Conservation (phyloP, 2,113 vertebrate genomes). For the Otus sunia region DNA sequence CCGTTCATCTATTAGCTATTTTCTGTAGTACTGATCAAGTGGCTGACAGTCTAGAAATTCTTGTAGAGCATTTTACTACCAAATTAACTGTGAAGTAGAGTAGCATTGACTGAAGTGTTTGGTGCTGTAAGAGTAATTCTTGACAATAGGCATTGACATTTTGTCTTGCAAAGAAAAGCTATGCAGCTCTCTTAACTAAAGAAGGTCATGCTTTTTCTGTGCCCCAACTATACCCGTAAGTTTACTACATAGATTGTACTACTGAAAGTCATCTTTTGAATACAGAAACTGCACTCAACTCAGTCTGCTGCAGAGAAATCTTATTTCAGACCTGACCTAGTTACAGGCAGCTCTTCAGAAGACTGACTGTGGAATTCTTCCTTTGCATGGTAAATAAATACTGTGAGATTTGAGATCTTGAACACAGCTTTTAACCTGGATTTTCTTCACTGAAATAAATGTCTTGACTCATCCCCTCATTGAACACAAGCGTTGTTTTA, state of each 20-base stretch:
- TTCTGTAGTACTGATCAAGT: constrained; percentile 22
- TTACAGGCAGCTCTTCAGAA: constrained; percentile 40
- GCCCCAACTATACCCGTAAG: background rate
- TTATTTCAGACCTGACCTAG: constrained; percentile 29
- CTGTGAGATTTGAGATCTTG: constrained; percentile 11
- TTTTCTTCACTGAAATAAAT: background rate
- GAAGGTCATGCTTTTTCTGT: background rate
- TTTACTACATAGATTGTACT: constrained; percentile 59
- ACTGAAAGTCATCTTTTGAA: constrained; percentile 66
- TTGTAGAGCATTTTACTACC: constrained; percentile 55
- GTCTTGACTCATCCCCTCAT: background rate
- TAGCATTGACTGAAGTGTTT: constrained; percentile 65
- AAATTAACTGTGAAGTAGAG: constrained; percentile 67
- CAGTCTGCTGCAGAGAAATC: constrained; percentile 54
- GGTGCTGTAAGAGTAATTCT: constrained; percentile 56
- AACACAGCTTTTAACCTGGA: constrained; percentile 1
- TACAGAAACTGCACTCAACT: constrained; percentile 58
- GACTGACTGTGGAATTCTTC: constrained; percentile 31
- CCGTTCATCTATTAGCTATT: background rate
- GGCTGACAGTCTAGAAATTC: constrained; percentile 42
- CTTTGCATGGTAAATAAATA: constrained; percentile 44
- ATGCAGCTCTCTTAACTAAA: constrained; percentile 36
- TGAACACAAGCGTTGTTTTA: background rate
- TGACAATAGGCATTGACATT: constrained; percentile 55
- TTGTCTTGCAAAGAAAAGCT: constrained; percentile 54